Evolutionary conservation across 35 echinoderm and acorn worm genomes (phyloP).

Genomic region (Acanthaster planci): DNA sequence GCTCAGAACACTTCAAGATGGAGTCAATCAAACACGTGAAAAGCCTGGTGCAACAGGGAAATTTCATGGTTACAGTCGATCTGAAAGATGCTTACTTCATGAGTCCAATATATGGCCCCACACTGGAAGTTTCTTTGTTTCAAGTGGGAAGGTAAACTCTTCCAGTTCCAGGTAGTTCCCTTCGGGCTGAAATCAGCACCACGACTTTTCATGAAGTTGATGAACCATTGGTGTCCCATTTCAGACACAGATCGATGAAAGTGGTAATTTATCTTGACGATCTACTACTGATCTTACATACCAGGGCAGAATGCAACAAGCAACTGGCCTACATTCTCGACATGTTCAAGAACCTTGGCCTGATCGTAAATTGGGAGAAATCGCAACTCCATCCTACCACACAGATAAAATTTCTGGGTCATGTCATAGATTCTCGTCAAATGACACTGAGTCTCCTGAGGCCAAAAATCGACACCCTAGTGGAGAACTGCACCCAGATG

Average conservation of each 20-base stretch:
- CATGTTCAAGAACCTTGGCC: slow-evolving; percentile 27
- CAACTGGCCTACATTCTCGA: not conserved
- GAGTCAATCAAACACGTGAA: too few relatives aligned
- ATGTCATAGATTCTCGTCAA: too few relatives aligned
- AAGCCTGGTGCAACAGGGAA: too few relatives aligned
- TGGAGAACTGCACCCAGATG: slow-evolving; percentile 9
- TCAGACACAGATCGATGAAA: slow-evolving; percentile 37
- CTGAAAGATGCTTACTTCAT: slow-evolving; percentile 53
- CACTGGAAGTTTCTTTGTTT: slow-evolving; percentile 43
- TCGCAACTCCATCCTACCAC: slow-evolving; percentile 18
- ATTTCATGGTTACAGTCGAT: too few relatives aligned
- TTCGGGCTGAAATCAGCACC: slow-evolving; percentile 48
- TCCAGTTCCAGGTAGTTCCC: slow-evolving; percentile 50
- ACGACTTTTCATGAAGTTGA: slow-evolving; percentile 51
- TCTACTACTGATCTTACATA: not conserved
- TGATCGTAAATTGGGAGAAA: slow-evolving; percentile 36
- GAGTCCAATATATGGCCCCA: not conserved
- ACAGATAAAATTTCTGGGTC: slow-evolving; percentile 23
- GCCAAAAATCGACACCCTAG: slow-evolving; percentile 15
- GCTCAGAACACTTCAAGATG: slow-evolving; percentile 44
- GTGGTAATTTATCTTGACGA: slow-evolving; percentile 40
- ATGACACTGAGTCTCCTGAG: too few relatives aligned
- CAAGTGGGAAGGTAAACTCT: slow-evolving; percentile 30
- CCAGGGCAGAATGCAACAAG: not conserved
- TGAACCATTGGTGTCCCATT: slow-evolving; percentile 42